Evolutionary conservation across 2,113 vertebrate species (phyloP).

Genomic region (Harpagus bidentatus): DNA sequence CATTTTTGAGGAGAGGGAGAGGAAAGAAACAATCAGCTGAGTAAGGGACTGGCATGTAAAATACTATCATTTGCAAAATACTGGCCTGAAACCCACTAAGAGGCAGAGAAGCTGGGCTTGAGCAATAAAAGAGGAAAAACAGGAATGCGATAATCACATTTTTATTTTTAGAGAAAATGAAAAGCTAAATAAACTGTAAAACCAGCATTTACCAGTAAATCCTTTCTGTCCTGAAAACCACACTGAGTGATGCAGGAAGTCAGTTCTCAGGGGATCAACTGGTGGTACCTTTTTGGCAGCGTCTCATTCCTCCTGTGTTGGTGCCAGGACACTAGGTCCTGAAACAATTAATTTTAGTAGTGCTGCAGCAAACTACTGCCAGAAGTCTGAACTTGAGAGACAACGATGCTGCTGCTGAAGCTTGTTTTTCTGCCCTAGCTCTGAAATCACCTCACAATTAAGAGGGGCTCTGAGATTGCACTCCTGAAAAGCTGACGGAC

Average conservation of each 20-base stretch:
- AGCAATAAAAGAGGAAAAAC: neutral
- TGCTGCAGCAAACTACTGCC: neutral
- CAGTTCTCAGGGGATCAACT: neutral
- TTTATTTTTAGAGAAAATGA: constrained; percentile 29
- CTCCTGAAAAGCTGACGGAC: neutral
- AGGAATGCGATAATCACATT: neutral
- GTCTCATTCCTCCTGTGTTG: neutral
- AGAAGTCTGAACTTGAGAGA: neutral
- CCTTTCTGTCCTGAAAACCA: neutral
- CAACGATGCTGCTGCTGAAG: neutral
- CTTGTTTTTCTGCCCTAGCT: neutral
- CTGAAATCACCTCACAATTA: neutral
- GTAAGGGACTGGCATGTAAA: constrained; percentile 53
- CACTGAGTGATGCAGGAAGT: neutral
- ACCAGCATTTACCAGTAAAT: neutral
- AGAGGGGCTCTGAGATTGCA: neutral
- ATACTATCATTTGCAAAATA: constrained; percentile 46
- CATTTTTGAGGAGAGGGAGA: neutral
- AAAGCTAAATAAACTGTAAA: constrained; percentile 5
- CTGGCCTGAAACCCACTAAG: neutral
- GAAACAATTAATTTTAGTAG: constrained; percentile 48
- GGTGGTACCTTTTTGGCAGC: neutral
- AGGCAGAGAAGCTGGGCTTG: neutral
- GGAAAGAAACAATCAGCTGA: constrained; percentile 1
- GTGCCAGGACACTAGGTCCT: neutral